phyloP scores from a whole-genome alignment of 2,888 invertebrate genomes.

The Labia minor region DNA sequence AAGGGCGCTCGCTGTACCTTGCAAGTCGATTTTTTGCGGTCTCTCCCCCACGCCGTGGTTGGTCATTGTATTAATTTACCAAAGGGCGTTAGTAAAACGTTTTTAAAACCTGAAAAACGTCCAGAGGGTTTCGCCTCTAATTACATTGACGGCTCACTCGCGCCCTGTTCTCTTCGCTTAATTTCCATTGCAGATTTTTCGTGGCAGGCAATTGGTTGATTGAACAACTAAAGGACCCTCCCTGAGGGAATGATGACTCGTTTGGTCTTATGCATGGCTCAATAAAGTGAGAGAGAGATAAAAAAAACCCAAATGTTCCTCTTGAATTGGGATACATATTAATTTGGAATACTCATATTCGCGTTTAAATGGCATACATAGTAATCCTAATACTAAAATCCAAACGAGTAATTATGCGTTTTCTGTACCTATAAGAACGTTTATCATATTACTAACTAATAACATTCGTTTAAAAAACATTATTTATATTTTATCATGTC shows the following conservation, averaged over 20 bases:
- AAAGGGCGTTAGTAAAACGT: not conserved
- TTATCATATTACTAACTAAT: too few species aligned
- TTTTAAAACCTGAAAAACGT: slow-evolving; percentile 7
- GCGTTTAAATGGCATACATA: too few species aligned
- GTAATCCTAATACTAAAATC: too few species aligned
- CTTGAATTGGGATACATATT: too few species aligned
- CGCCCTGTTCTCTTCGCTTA: not conserved
- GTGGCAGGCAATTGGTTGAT: slow-evolving; percentile 6
- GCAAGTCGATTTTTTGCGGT: not conserved
- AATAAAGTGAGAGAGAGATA: too few species aligned
- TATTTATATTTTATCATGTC: too few species aligned
- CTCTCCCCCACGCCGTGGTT: not conserved
- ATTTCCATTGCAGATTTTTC: slow-evolving; percentile 13
- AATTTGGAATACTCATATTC: too few species aligned
- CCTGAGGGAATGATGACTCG: not conserved
- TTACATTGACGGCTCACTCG: slow-evolving; percentile 13
- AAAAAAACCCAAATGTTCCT: too few species aligned
- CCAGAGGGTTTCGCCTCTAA: slow-evolving; percentile 13
- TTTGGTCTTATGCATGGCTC: not conserved
- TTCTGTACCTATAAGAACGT: too few species aligned
- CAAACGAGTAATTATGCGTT: too few species aligned
- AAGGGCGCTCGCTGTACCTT: not conserved
- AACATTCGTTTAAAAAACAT: too few species aligned
- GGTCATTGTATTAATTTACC: not conserved
- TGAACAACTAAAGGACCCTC: not conserved